Evolutionary conservation across 1,140 invertebrate species (phyloP).

Genomic region (Metaphire vulgaris): DNA sequence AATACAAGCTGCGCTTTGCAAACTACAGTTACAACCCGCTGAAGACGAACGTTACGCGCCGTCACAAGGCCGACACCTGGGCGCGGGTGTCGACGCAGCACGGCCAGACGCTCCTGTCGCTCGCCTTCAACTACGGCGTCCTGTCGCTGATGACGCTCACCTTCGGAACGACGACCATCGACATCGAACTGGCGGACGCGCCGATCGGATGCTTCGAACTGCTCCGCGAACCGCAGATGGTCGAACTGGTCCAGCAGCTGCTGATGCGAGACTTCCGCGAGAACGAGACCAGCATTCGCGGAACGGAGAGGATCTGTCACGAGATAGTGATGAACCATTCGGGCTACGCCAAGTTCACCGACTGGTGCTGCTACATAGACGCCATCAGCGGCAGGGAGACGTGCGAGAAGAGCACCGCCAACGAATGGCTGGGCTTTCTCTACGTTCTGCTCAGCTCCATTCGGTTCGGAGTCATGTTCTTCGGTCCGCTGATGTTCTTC

Average conservation of each 20-base stretch:
- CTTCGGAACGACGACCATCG: slow-evolving; percentile 25
- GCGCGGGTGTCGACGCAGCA: slow-evolving; percentile 41
- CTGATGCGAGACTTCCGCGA: slow-evolving; percentile 37
- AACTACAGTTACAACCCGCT: slow-evolving; percentile 28
- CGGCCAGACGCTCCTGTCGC: slow-evolving; percentile 44
- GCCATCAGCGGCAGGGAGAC: slow-evolving; percentile 1
- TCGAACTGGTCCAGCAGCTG: slow-evolving; percentile 35
- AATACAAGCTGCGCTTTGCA: slow-evolving; percentile 24
- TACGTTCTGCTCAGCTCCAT: slow-evolving; percentile 42
- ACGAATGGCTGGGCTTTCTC: slow-evolving; percentile 44
- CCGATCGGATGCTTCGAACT: slow-evolving; percentile 42
- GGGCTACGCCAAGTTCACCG: slow-evolving; percentile 29
- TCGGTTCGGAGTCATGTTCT: slow-evolving; percentile 43
- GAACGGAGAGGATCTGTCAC: slow-evolving; percentile 38
- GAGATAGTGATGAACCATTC: slow-evolving; percentile 35
- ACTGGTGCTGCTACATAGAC: slow-evolving; percentile 22
- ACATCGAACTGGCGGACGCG: slow-evolving; percentile 35
- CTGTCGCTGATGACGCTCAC: slow-evolving; percentile 43
- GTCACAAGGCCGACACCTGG: slow-evolving; percentile 34
- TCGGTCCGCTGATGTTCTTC: slow-evolving; percentile 42
- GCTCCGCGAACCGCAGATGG: slow-evolving; percentile 34
- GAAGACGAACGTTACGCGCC: slow-evolving; percentile 2
- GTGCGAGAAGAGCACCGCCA: slow-evolving; percentile 32
- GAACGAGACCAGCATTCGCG: slow-evolving; percentile 17
- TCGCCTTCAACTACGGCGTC: slow-evolving; percentile 48